Conservation (phyloP, 2,888 invertebrate genomes). For the Dendrolimus houi region DNA sequence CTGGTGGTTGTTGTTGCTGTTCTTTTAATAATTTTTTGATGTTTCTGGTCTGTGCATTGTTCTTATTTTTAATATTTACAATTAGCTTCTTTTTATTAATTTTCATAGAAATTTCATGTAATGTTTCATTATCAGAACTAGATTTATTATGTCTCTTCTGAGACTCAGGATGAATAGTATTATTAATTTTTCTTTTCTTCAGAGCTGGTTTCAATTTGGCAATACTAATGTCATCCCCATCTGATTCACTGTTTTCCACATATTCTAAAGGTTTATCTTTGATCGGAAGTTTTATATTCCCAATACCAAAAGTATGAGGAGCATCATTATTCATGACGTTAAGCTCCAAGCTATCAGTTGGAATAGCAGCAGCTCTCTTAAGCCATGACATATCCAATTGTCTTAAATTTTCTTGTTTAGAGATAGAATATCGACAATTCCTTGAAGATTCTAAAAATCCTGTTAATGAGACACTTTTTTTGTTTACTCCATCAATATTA, state of each 20-base stretch:
- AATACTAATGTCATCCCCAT: constrained; percentile 62
- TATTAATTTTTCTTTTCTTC: constrained; percentile 65
- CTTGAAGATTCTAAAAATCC: constrained; percentile 82
- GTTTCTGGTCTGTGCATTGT: constrained; percentile 5
- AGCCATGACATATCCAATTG: constrained; percentile 62
- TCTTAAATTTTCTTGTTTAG: constrained; percentile 29
- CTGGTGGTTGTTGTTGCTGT: constrained; percentile 39
- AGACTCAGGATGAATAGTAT: constrained; percentile 3
- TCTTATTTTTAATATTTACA: constrained; percentile 9
- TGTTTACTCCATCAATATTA: not conserved
- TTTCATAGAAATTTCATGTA: constrained; percentile 5
- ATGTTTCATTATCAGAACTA: constrained; percentile 8
- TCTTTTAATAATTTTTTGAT: constrained; percentile 8
- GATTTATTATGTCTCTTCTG: constrained; percentile 7
- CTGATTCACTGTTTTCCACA: constrained; percentile 85
- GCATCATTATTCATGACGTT: not conserved
- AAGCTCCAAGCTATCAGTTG: constrained; percentile 22
- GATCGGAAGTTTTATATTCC: constrained; percentile 31
- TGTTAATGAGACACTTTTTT: not conserved
- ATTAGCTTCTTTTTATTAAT: constrained; percentile 8
- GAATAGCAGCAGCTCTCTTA: constrained; percentile 57
- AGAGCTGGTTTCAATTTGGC: constrained; percentile 72
- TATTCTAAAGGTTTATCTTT: constrained; percentile 57
- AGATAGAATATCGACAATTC: constrained; percentile 55
- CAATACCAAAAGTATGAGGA: constrained; percentile 46